Percentiles rank a stretch among this genome's conserved stretches.
phyloP scores from a whole-genome alignment of 2,888 invertebrate genomes.

The Ennomos quercinarius region DNA sequence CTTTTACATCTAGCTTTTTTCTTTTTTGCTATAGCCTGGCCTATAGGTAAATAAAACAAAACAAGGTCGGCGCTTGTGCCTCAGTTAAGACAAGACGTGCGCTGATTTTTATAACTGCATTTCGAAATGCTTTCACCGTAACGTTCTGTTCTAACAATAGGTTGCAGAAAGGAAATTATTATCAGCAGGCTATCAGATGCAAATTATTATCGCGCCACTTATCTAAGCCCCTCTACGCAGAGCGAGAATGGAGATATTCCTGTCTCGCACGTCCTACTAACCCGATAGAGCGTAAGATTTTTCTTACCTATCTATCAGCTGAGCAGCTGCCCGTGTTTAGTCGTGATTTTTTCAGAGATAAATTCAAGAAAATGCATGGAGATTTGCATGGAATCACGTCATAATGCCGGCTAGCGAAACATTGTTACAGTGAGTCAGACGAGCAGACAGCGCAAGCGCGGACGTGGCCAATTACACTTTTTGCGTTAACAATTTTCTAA shows the following conservation, averaged over 20 bases:
- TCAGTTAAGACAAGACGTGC: slow-evolving; percentile 29
- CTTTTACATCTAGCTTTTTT: background rate
- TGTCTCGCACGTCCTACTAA: slow-evolving; percentile 74
- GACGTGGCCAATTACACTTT: slow-evolving; percentile 68
- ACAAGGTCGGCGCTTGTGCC: slow-evolving; percentile 12
- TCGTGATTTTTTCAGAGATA: slow-evolving; percentile 39
- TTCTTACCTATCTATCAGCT: slow-evolving; percentile 56
- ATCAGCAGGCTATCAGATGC: slow-evolving; percentile 76
- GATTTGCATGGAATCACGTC: slow-evolving; percentile 69
- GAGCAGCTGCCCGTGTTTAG: slow-evolving; percentile 41
- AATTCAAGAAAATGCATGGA: slow-evolving; percentile 60
- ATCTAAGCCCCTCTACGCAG: slow-evolving; percentile 71
- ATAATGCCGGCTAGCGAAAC: slow-evolving; percentile 47
- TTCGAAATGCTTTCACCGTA: slow-evolving; percentile 60
- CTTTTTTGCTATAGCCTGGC: slow-evolving; percentile 4
- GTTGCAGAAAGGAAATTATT: slow-evolving; percentile 70
- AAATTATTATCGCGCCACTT: slow-evolving; percentile 72
- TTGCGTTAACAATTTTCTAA: slow-evolving; percentile 70
- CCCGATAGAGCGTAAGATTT: slow-evolving; percentile 69
- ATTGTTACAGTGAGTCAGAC: slow-evolving; percentile 63
- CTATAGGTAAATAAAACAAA: slow-evolving; percentile 20
- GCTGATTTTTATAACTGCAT: slow-evolving; percentile 35
- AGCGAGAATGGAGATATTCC: slow-evolving; percentile 56
- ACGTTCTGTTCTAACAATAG: slow-evolving; percentile 59
- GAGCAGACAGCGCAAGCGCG: slow-evolving; percentile 60